Evolutionary conservation across 2,888 invertebrate genomes (phyloP).

Genomic region (Glyphotaelius pellucidus): DNA sequence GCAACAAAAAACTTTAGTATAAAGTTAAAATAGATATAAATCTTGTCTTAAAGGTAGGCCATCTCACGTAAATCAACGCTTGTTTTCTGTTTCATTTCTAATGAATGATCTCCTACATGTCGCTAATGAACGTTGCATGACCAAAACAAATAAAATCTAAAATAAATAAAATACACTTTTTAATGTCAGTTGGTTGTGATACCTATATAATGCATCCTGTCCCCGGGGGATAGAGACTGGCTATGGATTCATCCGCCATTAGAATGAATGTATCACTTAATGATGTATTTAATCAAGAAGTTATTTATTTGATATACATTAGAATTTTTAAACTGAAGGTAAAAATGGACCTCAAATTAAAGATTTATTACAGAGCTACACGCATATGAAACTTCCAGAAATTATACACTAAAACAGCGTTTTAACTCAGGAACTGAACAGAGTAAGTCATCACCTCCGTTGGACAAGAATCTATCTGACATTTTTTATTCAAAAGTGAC

Average conservation of each 20-base stretch:
- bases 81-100: not conserved
- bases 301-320: not conserved
- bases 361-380: no score
- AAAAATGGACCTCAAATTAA: no score
- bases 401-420: not conserved
- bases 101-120: not conserved
- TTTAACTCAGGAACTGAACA: not conserved
- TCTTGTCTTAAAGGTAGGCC: not conserved
- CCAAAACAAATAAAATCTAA: slow-evolving; percentile 50
- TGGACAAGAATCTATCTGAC: no score
- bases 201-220: not conserved
- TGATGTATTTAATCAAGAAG: not conserved
- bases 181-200: not conserved
- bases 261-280: not conserved
- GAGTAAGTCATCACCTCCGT: no score
- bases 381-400: not conserved
- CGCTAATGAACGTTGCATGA: slow-evolving; percentile 51
- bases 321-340: no score
- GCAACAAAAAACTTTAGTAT: not conserved
- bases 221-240: not conserved
- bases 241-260: not conserved
- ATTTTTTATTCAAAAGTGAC: no score
- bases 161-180: not conserved
- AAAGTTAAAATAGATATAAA: not conserved
- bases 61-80: not conserved